Percentiles rank a stretch among this genome's conserved stretches.
These are phyloP conservation scores for Triplophysa yarkandensis DNA, from an alignment of 2,797 vertebrate genomes.

Conservation along the genomic window DNA sequence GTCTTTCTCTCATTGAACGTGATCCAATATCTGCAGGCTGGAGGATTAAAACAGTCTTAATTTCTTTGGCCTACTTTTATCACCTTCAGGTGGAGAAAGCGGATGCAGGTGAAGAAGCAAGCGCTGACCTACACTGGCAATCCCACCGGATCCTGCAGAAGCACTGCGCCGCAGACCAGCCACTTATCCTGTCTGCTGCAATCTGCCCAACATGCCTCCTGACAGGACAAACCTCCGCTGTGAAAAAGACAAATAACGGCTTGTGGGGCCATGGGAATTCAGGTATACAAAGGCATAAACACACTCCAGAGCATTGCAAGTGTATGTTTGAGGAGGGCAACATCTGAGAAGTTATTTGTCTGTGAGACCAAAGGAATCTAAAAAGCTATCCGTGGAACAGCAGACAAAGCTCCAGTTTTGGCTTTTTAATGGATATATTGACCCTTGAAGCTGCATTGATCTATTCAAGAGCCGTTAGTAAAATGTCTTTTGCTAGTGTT, in stretches of 20 bases:
- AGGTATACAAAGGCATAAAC: constrained; percentile 42
- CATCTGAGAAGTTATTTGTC: constrained; percentile 10
- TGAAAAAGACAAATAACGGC: constrained; percentile 41
- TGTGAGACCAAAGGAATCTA: constrained; percentile 26
- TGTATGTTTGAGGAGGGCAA: neutral
- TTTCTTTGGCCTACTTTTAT: neutral
- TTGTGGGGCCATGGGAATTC: constrained; percentile 34
- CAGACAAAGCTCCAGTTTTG: constrained; percentile 16
- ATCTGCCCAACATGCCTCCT: constrained; percentile 33
- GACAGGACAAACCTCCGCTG: constrained; percentile 40
- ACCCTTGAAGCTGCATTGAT: constrained; percentile 12
- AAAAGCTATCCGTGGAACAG: constrained; percentile 23
- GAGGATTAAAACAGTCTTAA: neutral
- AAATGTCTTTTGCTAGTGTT: neutral
- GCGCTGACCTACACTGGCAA: constrained; percentile 24
- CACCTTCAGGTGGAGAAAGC: neutral
- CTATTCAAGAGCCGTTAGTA: constrained; percentile 1
- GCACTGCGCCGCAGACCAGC: constrained; percentile 40
- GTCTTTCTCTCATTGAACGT: neutral
- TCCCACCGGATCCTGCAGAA: constrained; percentile 43
- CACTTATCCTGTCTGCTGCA: constrained; percentile 55
- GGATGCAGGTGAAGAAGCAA: constrained; percentile 22
- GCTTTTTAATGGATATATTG: constrained; percentile 14
- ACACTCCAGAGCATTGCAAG: constrained; percentile 8
- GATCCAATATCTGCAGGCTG: neutral